Base-by-base conservation (phyloP, 1,140 invertebrate genomes). In the Protaetia brevitarsis region DNA sequence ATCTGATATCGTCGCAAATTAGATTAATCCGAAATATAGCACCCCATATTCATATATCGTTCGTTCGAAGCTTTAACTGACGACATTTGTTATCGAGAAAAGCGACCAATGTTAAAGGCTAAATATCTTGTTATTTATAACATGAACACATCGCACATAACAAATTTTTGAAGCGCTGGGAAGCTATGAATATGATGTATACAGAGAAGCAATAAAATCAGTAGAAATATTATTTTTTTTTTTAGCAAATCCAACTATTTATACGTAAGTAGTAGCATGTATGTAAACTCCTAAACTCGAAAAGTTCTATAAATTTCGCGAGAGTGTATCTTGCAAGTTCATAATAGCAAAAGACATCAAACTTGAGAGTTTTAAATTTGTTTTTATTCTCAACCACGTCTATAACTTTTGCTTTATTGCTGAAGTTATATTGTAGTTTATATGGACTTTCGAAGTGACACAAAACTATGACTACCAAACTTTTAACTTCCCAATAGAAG, bases 361-460 rank as follows among this genome's bases (percentile, higher is more conserved):
- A 45, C 41, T 45, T 21, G 16, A 45, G 23, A 45, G 41, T 45
- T 45, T 45, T 45, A 45, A 45, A 45, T 45, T 45, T 45, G 41
- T 19, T 45, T 45, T 13, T 21, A 23, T 45, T 13, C 41, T 13
- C 41, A 5, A 21, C 41, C 23, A 1, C 41, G 23, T 7, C 13
- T 19, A 19, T 45, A 45, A 45, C 41, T 45, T n/a, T 19, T 45
- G 16, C 41, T 45, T 45, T 45, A 45, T 63, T 37, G 30, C 16
- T 26, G 31, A 61, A 58, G 28, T 58, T 61, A 36, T 31, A 61
- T 61, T 61, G 41, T 45, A 45, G 41, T 45, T 45, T 45, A 45
- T 13, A 3, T 45, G 23, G 41, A 45, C 10, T 45, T 7, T 45
- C n/a, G n/a, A n/a, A n/a, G n/a, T 45, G 41, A 45, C 41, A 45